phyloP scores from a whole-genome alignment of 2,797 vertebrate genomes.

The Sebastes diploproa region DNA sequence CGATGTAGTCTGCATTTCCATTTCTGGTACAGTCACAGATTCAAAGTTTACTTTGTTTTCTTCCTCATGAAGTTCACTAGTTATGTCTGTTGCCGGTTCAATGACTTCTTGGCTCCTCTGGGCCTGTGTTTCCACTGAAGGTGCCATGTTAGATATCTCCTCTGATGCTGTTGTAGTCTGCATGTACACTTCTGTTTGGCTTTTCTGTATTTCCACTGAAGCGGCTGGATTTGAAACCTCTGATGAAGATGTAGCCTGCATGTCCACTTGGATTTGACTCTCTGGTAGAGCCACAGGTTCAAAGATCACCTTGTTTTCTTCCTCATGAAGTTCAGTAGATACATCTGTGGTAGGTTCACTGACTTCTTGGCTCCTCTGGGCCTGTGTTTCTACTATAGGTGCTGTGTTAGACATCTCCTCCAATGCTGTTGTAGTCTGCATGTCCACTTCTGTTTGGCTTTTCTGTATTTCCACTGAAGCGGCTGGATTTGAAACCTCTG shows the following conservation, averaged over 20 bases:
- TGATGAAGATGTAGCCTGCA: neutral
- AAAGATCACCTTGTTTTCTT: neutral
- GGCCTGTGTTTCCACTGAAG: conserved; percentile 7
- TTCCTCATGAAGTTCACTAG: neutral
- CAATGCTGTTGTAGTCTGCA: neutral
- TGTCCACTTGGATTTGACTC: neutral
- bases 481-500: neutral
- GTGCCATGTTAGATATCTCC: neutral
- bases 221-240: no score
- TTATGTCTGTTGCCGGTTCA: conserved; percentile 3
- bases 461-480: neutral
- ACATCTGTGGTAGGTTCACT: neutral
- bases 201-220: conserved; percentile 7
- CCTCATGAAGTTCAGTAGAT: neutral
- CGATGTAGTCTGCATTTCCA: neutral
- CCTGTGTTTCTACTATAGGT: neutral
- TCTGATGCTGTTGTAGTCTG: neutral
- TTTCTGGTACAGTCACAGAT: neutral
- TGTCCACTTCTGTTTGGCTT: neutral
- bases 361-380: neutral
- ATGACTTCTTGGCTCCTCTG: conserved; percentile 2
- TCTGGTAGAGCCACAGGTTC: rapidly evolving
- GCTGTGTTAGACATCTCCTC: neutral
- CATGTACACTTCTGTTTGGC: neutral
- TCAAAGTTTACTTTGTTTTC: neutral